Percentiles rank a stretch among this genome's conserved stretches.
Evolutionary conservation across 2,797 vertebrate genomes (phyloP).

Genomic region (Fringilla coelebs): DNA sequence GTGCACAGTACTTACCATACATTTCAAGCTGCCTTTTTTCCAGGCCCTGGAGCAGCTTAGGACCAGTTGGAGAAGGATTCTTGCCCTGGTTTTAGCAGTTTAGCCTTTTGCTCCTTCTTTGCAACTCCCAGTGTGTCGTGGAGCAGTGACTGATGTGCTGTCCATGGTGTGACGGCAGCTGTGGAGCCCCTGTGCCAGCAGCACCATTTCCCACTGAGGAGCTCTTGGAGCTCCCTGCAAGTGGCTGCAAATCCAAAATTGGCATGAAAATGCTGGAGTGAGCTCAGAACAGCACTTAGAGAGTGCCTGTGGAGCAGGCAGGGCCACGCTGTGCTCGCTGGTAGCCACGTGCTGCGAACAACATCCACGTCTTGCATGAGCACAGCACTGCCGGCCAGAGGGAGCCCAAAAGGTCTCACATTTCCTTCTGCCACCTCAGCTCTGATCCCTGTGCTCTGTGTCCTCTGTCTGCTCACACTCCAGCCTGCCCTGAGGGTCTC

Average conservation of each 20-base stretch:
- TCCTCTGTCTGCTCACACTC: not conserved
- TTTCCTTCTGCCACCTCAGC: not conserved
- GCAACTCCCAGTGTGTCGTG: not conserved
- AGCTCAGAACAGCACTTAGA: not conserved
- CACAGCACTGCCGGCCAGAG: rapidly evolving
- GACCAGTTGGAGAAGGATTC: not conserved
- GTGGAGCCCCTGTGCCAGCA: not conserved
- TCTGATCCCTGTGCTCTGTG: rapidly evolving
- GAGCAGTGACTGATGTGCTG: not conserved
- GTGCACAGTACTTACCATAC: not conserved
- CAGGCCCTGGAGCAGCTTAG: not conserved
- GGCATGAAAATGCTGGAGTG: not conserved
- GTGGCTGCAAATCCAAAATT: not conserved
- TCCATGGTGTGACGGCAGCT: not conserved
- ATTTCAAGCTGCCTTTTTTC: not conserved
- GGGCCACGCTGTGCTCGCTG: not conserved
- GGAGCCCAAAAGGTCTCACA: rapidly evolving
- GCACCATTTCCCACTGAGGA: not conserved
- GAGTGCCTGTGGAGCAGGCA: not conserved
- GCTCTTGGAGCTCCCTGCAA: not conserved
- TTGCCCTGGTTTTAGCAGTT: not conserved
- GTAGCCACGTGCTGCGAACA: not conserved
- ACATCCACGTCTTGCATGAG: rapidly evolving
- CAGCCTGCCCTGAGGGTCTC: constrained; percentile 84
- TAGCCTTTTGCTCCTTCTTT: not conserved